These are phyloP conservation scores for Dreissena polymorpha DNA, from an alignment of 1,140 invertebrate species.

Conservation along the genomic window DNA sequence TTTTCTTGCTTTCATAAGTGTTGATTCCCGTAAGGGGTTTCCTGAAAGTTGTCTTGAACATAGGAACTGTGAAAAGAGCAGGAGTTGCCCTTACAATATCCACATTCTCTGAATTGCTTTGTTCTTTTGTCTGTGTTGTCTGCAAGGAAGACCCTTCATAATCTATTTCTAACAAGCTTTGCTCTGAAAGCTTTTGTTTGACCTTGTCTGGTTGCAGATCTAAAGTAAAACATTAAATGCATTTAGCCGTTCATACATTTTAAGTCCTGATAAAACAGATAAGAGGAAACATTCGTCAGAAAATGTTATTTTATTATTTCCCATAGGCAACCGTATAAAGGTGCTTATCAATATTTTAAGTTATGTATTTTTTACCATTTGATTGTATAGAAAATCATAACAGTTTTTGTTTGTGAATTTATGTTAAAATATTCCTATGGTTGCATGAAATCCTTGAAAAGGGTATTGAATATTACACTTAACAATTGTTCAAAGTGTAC, in stretches of 20 bases:
- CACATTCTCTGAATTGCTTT: background rate
- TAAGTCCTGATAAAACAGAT: background rate
- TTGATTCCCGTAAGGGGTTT: too few relatives aligned
- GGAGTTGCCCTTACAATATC: slow-evolving; percentile 39
- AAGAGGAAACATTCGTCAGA: too few relatives aligned
- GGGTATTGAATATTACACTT: too few relatives aligned
- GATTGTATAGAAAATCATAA: too few relatives aligned
- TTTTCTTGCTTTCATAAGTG: background rate
- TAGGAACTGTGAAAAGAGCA: slow-evolving; percentile 11
- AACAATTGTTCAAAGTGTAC: too few relatives aligned
- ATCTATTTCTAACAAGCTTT: background rate
- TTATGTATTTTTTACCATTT: too few relatives aligned
- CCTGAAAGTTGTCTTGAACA: slow-evolving; percentile 6
- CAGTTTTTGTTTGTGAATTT: too few relatives aligned
- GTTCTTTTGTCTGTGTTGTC: slow-evolving; percentile 12
- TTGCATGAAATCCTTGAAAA: too few relatives aligned
- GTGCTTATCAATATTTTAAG: too few relatives aligned
- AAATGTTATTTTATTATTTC: too few relatives aligned
- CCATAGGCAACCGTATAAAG: too few relatives aligned
- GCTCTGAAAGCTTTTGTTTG: slow-evolving; percentile 24
- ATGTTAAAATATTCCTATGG: too few relatives aligned
- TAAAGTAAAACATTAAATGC: slow-evolving; percentile 25
- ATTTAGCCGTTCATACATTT: background rate
- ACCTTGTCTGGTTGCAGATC: slow-evolving; percentile 51
- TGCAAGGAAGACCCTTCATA: background rate